Conservation (phyloP, 35 echinoderm and acorn worm genomes). For the Strongylocentrotus purpuratus region DNA sequence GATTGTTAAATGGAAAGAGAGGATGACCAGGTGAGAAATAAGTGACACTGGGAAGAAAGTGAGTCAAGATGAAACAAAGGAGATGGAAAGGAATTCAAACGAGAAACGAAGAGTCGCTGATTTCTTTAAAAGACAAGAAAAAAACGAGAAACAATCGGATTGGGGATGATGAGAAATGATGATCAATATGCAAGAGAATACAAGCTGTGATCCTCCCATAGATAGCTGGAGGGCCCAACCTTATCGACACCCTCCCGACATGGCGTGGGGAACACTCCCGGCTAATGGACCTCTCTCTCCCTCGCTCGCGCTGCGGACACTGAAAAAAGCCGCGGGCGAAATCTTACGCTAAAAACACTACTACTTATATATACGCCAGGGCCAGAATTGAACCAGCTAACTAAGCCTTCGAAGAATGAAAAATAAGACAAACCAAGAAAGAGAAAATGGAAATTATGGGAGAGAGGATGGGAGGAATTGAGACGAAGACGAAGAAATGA, state of each 20-base stretch:
- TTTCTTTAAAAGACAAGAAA: not conserved
- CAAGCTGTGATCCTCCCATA: slow-evolving; percentile 14
- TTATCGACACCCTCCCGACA: slow-evolving; percentile 32
- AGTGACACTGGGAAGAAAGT: not conserved
- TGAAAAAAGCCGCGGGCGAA: slow-evolving; percentile 35
- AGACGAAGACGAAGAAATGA: not conserved
- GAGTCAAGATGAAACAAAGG: not conserved
- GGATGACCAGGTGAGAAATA: not conserved
- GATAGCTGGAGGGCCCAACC: slow-evolving; percentile 36
- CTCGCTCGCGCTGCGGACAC: slow-evolving; percentile 6
- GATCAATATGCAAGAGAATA: slow-evolving; percentile 21
- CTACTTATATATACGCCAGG: slow-evolving; percentile 26
- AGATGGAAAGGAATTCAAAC: not conserved
- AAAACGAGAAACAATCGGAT: slow-evolving; percentile 33
- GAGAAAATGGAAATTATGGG: slow-evolving; percentile 23
- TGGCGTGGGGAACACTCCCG: slow-evolving; percentile 41
- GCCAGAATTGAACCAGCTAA: slow-evolving; percentile 32
- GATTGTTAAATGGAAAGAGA: not conserved
- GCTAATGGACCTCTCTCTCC: slow-evolving; percentile 45
- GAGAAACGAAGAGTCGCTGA: not conserved
- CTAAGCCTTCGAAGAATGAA: slow-evolving; percentile 26
- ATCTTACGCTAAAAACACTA: slow-evolving; percentile 56
- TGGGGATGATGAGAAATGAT: not conserved
- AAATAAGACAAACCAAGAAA: not conserved
- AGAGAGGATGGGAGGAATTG: not conserved